Base-by-base conservation (phyloP, 2,797 vertebrate genomes). In the Phyllotis vaccarum region DNA sequence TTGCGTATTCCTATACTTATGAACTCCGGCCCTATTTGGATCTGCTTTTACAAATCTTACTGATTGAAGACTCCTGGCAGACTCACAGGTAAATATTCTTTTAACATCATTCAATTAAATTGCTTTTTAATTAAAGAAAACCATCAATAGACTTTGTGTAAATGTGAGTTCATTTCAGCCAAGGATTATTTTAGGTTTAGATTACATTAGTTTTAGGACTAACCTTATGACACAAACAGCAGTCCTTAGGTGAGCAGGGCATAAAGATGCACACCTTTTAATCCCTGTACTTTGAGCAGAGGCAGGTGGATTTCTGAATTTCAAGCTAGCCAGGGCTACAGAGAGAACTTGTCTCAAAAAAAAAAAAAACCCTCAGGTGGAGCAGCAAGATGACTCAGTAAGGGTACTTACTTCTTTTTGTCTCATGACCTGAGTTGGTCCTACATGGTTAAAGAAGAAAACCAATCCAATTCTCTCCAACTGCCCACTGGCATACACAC, bases 1-100 rank as follows among this genome's bases (percentile, higher is more conserved):
- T 99, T 98, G 99, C 99, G 0, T 99, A 99, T 98, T 99, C 99
- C 56, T 99, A 99, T 90, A 99, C 99, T 0, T 99, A 99, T 0
- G 99, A 99, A 98, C 99, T 99, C 98, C 99, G 99, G 98, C 99
- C 99, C 98, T 99, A 99, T 87, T 98, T 99, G 99, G 99, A 99
- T 99, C 98, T 99, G 98, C 99, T 99, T 98, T 98, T 99, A 96
- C 99, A 99, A 98, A 99, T 99, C 97, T 98, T 99, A 94, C 99
- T 99, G 97, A 99, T 99, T 96, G 99, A 99, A 97, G 99, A 99
- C 97, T 99, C 99, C 40, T 99, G 99, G 99, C 99, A 99, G 98
- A 99, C 99, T 90, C 99, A 99, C 99, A 99, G 99, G 99, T 99
- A 97, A 96, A 98, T 97, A 85, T 21, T 92, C 74, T 62, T 78